Evolutionary conservation across 2,888 invertebrate genomes (phyloP).

Genomic region (Lepidonotus clava): DNA sequence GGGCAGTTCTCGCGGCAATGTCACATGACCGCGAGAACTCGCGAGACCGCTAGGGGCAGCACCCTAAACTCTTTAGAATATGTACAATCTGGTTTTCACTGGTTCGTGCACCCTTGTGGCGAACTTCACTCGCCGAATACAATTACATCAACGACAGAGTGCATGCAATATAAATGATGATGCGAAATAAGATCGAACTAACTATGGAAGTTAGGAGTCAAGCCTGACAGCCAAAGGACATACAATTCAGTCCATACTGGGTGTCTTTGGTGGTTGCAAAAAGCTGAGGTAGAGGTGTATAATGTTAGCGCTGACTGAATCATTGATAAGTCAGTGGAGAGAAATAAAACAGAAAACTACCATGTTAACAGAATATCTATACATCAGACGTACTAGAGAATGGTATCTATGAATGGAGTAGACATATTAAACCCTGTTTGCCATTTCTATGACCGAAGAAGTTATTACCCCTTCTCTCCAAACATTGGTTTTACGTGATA

Average conservation of each 20-base stretch:
- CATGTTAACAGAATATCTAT: not conserved
- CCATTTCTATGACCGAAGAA: constrained; percentile 14
- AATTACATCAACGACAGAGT: not conserved
- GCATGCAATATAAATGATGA: constrained; percentile 18
- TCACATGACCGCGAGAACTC: not conserved
- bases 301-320: not conserved
- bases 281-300: not conserved
- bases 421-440: not conserved
- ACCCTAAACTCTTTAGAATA: constrained; percentile 15
- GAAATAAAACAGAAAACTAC: not conserved
- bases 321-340: not conserved
- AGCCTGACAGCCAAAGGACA: not conserved
- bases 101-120: not conserved
- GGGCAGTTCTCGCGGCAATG: not conserved
- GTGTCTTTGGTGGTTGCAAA: not conserved
- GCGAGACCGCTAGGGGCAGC: not conserved
- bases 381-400: too few relatives aligned
- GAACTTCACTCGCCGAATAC: not conserved
- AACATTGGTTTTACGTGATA: too few relatives aligned
- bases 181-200: not conserved
- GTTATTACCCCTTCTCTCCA: too few relatives aligned
- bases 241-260: not conserved
- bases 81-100: constrained; percentile 28
- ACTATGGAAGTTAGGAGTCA: not conserved
- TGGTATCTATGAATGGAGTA: not conserved